Evolutionary conservation across 2,797 vertebrate species (phyloP).

Genomic region (Syngnathus rostellatus): DNA sequence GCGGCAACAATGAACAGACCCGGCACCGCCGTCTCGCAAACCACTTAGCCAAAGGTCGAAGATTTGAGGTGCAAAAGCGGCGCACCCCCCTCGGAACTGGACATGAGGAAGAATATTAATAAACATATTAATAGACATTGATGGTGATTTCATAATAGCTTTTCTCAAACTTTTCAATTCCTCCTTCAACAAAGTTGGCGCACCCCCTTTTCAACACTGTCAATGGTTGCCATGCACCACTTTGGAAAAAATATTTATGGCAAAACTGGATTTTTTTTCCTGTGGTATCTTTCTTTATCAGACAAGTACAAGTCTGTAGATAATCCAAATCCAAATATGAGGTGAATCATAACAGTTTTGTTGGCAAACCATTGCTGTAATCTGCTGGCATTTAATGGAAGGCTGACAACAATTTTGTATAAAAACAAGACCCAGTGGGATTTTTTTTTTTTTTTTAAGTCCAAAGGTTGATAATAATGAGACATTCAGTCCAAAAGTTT

Average conservation of each 20-base stretch:
- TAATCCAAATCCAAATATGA: constrained; percentile 10
- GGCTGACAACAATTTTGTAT: not conserved
- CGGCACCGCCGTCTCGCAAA: not conserved
- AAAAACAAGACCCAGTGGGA: not conserved
- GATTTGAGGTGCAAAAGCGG: not conserved
- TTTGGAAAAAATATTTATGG: not conserved
- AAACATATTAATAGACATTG: not conserved
- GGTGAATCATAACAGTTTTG: constrained; percentile 1
- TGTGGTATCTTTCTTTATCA: not conserved
- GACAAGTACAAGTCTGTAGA: not conserved
- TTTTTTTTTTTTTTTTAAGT: not conserved
- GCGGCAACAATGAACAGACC: not conserved
- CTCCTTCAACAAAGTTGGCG: too few relatives aligned
- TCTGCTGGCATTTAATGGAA: not conserved
- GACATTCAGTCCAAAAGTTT: not conserved
- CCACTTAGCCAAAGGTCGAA: not conserved
- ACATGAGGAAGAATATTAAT: not conserved
- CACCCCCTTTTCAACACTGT: too few relatives aligned
- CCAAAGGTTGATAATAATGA: not conserved
- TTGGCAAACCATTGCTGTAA: not conserved
- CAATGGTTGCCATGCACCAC: not conserved
- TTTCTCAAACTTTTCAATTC: too few relatives aligned
- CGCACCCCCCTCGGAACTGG: not conserved
- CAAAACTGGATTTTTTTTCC: not conserved
- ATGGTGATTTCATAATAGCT: too few relatives aligned